Percentiles rank a stretch among this genome's conserved stretches.
Conservation (phyloP, 1,140 invertebrate species). For the Leucophenga varia region DNA sequence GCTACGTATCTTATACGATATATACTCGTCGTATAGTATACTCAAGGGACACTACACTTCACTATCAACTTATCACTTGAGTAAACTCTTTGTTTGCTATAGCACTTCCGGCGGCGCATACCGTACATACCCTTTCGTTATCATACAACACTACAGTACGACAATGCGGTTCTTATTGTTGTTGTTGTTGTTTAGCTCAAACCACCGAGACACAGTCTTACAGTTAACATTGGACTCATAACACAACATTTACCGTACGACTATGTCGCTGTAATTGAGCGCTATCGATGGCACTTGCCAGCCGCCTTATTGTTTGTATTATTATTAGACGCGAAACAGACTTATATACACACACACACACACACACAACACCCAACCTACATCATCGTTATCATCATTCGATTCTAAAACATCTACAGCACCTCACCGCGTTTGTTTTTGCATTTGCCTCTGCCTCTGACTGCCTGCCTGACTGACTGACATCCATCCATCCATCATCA, state of each 20-base stretch:
- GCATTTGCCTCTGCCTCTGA: too few species aligned
- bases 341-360: constrained; percentile 12
- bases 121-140: too few species aligned
- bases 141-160: constrained; percentile 32
- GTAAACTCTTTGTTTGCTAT: constrained; percentile 31
- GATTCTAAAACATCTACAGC: too few species aligned
- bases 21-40: too few species aligned
- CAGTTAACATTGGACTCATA: constrained; percentile 57
- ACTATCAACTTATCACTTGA: constrained; percentile 37
- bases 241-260: constrained; percentile 58
- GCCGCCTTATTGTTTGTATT: constrained; percentile 8
- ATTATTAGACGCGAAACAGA: constrained; percentile 7
- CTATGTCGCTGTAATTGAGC: constrained; percentile 56
- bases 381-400: constrained; percentile 22
- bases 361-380: too few species aligned
- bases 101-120: constrained; percentile 11
- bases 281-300: constrained; percentile 10
- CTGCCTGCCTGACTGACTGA: background rate
- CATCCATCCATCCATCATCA: constrained; percentile 20
- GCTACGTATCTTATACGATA: too few species aligned
- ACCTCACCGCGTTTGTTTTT: too few species aligned
- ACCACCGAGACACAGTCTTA: constrained; percentile 58
- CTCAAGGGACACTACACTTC: background rate
- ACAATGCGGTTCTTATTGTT: background rate
- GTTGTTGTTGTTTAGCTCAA: constrained; percentile 33